Evolutionary conservation across 2,113 vertebrate species (phyloP).

Genomic region (Chaetodon auriga): DNA sequence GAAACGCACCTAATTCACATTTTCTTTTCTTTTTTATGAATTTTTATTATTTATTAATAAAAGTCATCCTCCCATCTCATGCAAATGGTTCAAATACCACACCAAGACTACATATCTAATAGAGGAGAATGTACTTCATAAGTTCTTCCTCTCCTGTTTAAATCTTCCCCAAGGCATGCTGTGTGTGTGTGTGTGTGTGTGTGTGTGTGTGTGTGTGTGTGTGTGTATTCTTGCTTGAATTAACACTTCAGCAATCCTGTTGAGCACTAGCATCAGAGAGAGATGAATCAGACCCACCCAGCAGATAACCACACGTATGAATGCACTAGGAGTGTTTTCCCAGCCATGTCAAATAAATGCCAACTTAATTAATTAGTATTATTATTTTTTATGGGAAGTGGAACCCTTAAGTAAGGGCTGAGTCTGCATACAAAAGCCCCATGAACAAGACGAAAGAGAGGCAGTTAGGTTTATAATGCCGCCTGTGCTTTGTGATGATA

Average conservation of each 20-base stretch:
- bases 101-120: not conserved
- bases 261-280: not conserved
- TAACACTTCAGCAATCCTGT: constrained; percentile 26
- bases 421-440: constrained; percentile 50
- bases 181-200: constrained; percentile 12
- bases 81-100: constrained; percentile 18
- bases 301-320: constrained; percentile 34
- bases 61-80: no score
- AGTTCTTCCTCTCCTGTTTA: constrained; percentile 32
- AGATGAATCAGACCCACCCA: not conserved
- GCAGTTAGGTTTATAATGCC: constrained; percentile 61
- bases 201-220: not conserved
- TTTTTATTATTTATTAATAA: no score
- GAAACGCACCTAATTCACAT: no score
- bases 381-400: constrained; percentile 44
- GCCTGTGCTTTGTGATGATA: constrained; percentile 58
- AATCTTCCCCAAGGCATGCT: not conserved
- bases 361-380: constrained; percentile 58
- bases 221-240: not conserved
- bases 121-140: not conserved
- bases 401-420: constrained; percentile 47
- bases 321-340: constrained; percentile 26
- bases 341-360: constrained; percentile 56
- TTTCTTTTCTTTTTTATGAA: no score
- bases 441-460: constrained; percentile 33